Evolutionary conservation across 2,888 invertebrate genomes (phyloP).

Genomic region (Chymomyza amoena): DNA sequence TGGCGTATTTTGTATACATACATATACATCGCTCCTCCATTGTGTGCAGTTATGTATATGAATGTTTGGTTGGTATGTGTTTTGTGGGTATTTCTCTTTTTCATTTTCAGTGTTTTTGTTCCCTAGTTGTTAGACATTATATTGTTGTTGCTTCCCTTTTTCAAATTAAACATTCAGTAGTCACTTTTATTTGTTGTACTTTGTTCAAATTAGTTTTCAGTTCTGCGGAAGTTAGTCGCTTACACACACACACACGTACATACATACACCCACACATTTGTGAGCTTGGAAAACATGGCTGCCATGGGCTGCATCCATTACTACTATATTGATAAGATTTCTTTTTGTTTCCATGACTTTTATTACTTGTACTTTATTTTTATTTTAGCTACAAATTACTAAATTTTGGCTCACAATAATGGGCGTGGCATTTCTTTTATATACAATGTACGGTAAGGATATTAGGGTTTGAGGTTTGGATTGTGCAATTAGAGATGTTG

Average conservation of each 20-base stretch:
- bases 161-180: conserved; percentile 73
- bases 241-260: no score
- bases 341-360: conserved; percentile 59
- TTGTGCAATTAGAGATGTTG: background rate
- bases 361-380: conserved; percentile 59
- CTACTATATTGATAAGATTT: conserved; percentile 67
- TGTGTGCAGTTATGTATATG: conserved; percentile 27
- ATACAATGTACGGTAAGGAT: background rate
- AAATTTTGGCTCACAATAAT: conserved; percentile 53
- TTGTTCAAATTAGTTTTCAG: conserved; percentile 73
- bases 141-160: conserved; percentile 50
- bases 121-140: conserved; percentile 66
- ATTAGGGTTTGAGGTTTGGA: background rate
- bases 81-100: conserved; percentile 59
- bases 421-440: conserved; percentile 51
- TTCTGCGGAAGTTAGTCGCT: conserved; percentile 63
- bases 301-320: conserved; percentile 33
- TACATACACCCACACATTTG: conserved; percentile 15
- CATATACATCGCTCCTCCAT: conserved; percentile 7
- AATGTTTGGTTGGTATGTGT: conserved; percentile 39
- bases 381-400: conserved; percentile 58
- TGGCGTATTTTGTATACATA: conserved; percentile 17
- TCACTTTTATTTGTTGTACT: conserved; percentile 73
- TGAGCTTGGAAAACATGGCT: conserved; percentile 49
- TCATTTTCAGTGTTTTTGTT: conserved; percentile 70